Conservation (phyloP, 2,888 invertebrate species). For the Polia nebulosa region DNA sequence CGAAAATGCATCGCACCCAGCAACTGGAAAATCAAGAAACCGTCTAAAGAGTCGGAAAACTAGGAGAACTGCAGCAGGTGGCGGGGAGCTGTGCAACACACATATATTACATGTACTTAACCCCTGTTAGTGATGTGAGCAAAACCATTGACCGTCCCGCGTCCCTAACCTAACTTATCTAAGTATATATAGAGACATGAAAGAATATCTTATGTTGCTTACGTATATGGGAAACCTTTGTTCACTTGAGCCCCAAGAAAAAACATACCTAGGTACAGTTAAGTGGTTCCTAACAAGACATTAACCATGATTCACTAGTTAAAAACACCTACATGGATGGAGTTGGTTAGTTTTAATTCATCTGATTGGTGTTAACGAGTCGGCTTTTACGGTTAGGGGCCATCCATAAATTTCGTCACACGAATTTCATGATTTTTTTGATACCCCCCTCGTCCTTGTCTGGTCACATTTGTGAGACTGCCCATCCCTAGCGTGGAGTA, state of each 20-base stretch:
- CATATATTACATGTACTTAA: background rate
- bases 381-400: slow-evolving; percentile 3
- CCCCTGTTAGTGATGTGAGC: background rate
- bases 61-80: no score
- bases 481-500: no score
- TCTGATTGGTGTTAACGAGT: slow-evolving; percentile 43
- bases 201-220: background rate
- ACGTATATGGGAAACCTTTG: background rate
- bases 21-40: no score
- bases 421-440: no score
- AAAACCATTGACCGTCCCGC: background rate
- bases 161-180: background rate
- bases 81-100: no score
- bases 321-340: slow-evolving; percentile 15
- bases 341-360: slow-evolving; percentile 23
- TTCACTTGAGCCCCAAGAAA: background rate
- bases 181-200: background rate
- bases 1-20: no score
- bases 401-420: no score
- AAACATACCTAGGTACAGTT: background rate
- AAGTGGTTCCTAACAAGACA: background rate
- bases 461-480: no score
- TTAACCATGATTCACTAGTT: slow-evolving; percentile 39
- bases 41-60: no score
- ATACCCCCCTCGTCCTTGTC: no score